phyloP scores from a whole-genome alignment of 2,113 vertebrate species.

The Mormyrus lacerda region DNA sequence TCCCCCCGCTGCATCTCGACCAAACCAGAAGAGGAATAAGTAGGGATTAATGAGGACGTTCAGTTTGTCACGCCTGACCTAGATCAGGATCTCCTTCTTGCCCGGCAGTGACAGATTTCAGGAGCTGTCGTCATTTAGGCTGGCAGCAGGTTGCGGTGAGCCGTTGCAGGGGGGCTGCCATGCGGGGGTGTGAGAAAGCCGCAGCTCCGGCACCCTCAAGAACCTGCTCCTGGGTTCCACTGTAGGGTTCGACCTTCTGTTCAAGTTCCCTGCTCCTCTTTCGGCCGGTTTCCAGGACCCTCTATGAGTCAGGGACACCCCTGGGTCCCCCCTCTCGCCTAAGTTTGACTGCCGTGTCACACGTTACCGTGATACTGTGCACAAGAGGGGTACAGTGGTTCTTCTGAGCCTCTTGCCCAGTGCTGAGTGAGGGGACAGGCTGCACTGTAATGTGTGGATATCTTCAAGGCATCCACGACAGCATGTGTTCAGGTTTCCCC shows the following conservation, averaged over 20 bases:
- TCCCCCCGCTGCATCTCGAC: conserved; percentile 23
- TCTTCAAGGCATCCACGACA: background rate
- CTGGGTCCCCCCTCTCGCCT: background rate
- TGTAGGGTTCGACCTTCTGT: background rate
- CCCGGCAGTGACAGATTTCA: background rate
- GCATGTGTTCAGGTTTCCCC: background rate
- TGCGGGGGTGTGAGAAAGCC: background rate
- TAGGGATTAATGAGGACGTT: conserved; percentile 28
- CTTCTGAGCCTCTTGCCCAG: background rate
- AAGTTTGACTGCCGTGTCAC: background rate
- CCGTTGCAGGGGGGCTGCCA: background rate
- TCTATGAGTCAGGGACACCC: background rate
- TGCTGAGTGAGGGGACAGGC: background rate
- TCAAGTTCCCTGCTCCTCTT: background rate
- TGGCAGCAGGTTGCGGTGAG: background rate
- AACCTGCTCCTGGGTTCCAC: background rate
- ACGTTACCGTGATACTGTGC: background rate
- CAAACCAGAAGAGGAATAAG: conserved; percentile 39
- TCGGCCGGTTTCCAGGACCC: background rate
- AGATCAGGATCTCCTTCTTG: background rate
- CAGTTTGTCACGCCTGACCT: background rate
- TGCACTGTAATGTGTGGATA: background rate
- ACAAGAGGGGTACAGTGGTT: background rate
- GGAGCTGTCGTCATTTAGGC: background rate
- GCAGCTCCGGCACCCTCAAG: background rate